phyloP scores from a whole-genome alignment of 2,797 vertebrate species.

The Loris lydekkerianus region DNA sequence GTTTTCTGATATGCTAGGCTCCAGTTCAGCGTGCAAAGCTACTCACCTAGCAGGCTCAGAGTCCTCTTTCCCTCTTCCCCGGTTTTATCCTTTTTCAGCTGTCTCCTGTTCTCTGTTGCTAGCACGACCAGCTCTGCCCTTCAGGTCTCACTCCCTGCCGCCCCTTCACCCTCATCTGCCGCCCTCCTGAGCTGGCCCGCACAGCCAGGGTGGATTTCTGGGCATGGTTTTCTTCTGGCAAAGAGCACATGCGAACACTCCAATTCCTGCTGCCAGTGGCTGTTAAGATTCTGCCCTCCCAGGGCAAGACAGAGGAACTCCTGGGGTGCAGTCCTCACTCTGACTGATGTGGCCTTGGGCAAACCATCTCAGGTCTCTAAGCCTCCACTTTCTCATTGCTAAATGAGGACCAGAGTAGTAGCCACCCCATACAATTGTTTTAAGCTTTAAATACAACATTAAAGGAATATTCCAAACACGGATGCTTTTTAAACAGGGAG shows the following conservation, averaged over 20 bases:
- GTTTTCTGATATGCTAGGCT: not conserved
- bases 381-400: not conserved
- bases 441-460: not conserved
- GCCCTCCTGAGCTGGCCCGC: rapidly evolving
- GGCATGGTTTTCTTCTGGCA: not conserved
- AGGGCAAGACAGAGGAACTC: no score
- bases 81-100: not conserved
- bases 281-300: not conserved
- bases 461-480: no score
- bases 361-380: not conserved
- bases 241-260: not conserved
- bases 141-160: rapidly evolving
- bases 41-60: not conserved
- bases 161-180: not conserved
- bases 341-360: not conserved
- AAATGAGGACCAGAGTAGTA: not conserved
- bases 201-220: rapidly evolving
- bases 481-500: no score
- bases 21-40: not conserved
- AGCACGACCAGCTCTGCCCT: not conserved
- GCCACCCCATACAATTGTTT: not conserved
- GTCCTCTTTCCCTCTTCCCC: not conserved
- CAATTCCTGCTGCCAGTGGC: not conserved
- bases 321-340: not conserved
- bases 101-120: not conserved